Base-by-base conservation (phyloP, 2,888 invertebrate species). In the Andrena bucephala region DNA sequence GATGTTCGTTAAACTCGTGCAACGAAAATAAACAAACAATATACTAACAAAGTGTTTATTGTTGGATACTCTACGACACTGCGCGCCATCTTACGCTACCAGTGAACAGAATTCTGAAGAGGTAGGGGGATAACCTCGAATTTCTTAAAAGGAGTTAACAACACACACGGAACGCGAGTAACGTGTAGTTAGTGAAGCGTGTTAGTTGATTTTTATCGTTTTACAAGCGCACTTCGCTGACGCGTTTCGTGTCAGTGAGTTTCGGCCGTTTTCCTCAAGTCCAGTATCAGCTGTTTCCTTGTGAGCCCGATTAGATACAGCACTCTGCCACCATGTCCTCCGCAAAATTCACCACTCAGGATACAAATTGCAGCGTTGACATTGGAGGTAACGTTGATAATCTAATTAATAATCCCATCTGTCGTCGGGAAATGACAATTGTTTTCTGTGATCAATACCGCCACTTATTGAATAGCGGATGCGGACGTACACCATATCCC, bases 331-430 rank as follows among this genome's bases (percentile, higher is more conserved):
- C 10, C 33, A 90, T 90, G 89, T 81, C 89, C 16, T 72, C 76
- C 29, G 24, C 63, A 16, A 86, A 78, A 52, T 6, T 52, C 13
- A 31, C 50, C 13, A 5, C 63, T 8, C 69, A 50, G 24, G 70
- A 69, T 20, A 31, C 71, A 27, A 59, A 75, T 29, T 85, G 60
- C 59, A 77, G 16, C 57, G 57, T 85, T n/a, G 82, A 91, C 48
- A 85, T 91, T 36, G 87, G 82, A 89, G 90, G 91, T 85, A 83
- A 80, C 0, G 16, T 78, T 24, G 1, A 8, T 16, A 27, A 50
- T 29, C 0, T 33, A 13, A 72, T 59, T 29, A 52, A 42, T 42
- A 42, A 42, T 13, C 16, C 5, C 42, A 16, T 16, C 0, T 66
- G 2, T 6, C 7, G 0, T 48, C 13, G 1, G 2, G 10, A 24